phyloP scores from a whole-genome alignment of 2,888 invertebrate genomes.

The Cheilosia variabilis region DNA sequence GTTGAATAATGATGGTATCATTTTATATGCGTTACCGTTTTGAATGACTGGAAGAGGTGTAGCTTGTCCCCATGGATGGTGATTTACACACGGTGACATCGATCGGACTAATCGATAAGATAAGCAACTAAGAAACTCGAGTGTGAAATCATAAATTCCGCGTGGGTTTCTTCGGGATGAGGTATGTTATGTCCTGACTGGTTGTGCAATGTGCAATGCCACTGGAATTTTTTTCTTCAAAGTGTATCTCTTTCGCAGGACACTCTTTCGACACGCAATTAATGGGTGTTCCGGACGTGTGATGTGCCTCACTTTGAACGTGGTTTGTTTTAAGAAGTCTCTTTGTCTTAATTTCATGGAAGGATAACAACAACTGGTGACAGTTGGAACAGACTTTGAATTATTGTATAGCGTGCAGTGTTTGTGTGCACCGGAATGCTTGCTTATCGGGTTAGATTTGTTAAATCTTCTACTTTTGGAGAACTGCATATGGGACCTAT shows the following conservation, averaged over 20 bases:
- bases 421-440: background rate
- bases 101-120: slow-evolving; percentile 70
- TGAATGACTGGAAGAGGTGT: slow-evolving; percentile 38
- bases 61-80: slow-evolving; percentile 36
- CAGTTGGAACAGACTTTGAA: background rate
- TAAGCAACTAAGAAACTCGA: slow-evolving; percentile 54
- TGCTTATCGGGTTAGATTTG: background rate
- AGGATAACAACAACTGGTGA: slow-evolving; percentile 17
- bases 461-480: background rate
- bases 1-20: slow-evolving; percentile 68
- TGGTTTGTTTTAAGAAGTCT: slow-evolving; percentile 18
- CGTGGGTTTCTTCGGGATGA: slow-evolving; percentile 53
- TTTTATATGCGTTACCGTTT: slow-evolving; percentile 62
- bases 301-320: slow-evolving; percentile 48
- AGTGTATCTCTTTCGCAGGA: background rate
- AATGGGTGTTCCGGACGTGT: slow-evolving; percentile 72
- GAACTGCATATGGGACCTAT: no score
- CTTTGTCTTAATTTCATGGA: slow-evolving; percentile 44
- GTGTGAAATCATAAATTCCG: slow-evolving; percentile 73
- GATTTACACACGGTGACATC: slow-evolving; percentile 71
- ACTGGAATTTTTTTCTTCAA: slow-evolving; percentile 45
- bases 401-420: background rate
- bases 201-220: slow-evolving; percentile 37
- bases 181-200: slow-evolving; percentile 41
- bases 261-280: slow-evolving; percentile 29